Evolutionary conservation across 2,113 vertebrate species (phyloP).

Genomic region (Coptodon rendalli): DNA sequence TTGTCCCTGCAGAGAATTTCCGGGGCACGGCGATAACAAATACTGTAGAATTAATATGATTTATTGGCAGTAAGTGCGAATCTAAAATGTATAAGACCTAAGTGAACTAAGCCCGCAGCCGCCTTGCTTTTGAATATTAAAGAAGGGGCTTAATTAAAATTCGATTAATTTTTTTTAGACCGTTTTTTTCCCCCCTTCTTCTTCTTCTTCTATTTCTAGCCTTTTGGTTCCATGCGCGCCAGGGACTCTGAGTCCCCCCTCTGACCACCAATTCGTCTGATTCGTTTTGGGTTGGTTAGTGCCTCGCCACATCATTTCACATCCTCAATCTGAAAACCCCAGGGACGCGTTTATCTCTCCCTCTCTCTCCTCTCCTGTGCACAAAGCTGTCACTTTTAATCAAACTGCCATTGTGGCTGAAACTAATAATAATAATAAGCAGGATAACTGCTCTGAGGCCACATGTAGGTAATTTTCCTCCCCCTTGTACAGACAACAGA

Average conservation of each 20-base stretch:
- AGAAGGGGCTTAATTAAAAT: constrained; percentile 61
- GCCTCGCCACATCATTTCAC: constrained; percentile 49
- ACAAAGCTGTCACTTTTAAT: constrained; percentile 50
- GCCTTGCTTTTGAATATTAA: constrained; percentile 51
- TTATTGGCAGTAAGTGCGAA: constrained; percentile 54
- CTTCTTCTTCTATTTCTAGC: constrained; percentile 20
- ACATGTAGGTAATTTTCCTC: neutral
- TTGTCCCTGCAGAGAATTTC: constrained; percentile 37
- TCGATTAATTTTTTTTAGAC: constrained; percentile 46
- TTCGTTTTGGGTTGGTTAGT: constrained; percentile 48
- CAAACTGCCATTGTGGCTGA: constrained; percentile 8
- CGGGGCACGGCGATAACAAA: constrained; percentile 37
- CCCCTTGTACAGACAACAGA: neutral
- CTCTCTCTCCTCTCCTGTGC: constrained; percentile 8
- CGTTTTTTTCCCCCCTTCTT: neutral
- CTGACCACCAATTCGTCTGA: constrained; percentile 53
- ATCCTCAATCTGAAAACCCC: constrained; percentile 45
- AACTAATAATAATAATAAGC: constrained; percentile 40
- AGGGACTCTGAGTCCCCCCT: constrained; percentile 11
- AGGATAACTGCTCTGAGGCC: constrained; percentile 18
- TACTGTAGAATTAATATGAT: constrained; percentile 42
- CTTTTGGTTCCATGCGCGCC: constrained; percentile 29
- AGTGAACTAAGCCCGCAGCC: constrained; percentile 45
- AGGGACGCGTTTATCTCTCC: constrained; percentile 30
- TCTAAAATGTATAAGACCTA: constrained; percentile 42